Evolutionary conservation across 2,797 vertebrate genomes (phyloP).

Genomic region (Erpetoichthys calabaricus): DNA sequence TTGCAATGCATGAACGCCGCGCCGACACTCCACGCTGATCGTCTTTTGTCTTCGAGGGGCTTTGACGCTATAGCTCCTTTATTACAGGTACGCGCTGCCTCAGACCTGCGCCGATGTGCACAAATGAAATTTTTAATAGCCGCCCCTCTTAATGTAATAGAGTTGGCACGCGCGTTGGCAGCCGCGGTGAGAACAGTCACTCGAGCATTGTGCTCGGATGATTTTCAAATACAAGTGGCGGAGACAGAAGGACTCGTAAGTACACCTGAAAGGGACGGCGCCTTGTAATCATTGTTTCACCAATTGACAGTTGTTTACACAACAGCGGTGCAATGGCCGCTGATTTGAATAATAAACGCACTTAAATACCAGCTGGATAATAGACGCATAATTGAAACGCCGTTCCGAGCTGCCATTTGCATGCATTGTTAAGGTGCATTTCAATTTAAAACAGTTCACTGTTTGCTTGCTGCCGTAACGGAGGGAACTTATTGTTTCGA

Average conservation of each 20-base stretch:
- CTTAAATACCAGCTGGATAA: slow-evolving; percentile 80
- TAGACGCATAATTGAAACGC: slow-evolving; percentile 90
- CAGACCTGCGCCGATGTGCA: slow-evolving; percentile 69
- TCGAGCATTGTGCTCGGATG: slow-evolving; percentile 77
- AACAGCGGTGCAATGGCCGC: slow-evolving; percentile 65
- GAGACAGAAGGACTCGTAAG: slow-evolving; percentile 73
- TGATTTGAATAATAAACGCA: slow-evolving; percentile 80
- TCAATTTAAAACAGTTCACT: slow-evolving; percentile 51
- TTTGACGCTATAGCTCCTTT: slow-evolving; percentile 53
- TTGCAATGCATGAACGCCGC: too few relatives aligned
- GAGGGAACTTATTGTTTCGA: slow-evolving; percentile 10
- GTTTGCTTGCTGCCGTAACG: slow-evolving; percentile 36
- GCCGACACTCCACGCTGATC: slow-evolving; percentile 39
- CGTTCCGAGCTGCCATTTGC: slow-evolving; percentile 78
- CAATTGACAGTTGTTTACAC: slow-evolving; percentile 74
- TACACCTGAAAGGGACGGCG: slow-evolving; percentile 66
- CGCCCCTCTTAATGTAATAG: slow-evolving; percentile 79
- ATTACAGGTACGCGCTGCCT: slow-evolving; percentile 50
- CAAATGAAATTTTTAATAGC: slow-evolving; percentile 89
- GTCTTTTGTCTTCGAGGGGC: slow-evolving; percentile 57
- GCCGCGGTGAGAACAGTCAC: slow-evolving; percentile 54
- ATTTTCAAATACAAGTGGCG: slow-evolving; percentile 83
- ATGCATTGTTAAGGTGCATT: slow-evolving; percentile 49
- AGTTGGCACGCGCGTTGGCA: slow-evolving; percentile 63
- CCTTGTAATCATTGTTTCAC: slow-evolving; percentile 82